Conservation (phyloP, 1,140 invertebrate species). For the Orchesella cincta region DNA sequence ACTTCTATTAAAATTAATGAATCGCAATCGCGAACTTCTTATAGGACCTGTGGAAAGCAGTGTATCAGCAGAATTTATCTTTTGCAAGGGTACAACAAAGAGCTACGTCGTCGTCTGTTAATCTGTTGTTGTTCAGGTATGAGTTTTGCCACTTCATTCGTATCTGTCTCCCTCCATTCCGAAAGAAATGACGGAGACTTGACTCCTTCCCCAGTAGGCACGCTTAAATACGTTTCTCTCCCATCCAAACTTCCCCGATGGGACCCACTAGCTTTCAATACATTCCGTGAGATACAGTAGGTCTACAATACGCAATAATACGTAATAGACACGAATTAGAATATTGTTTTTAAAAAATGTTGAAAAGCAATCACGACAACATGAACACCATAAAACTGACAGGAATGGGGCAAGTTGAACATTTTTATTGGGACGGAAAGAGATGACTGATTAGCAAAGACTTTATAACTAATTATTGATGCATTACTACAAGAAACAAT, state of each 20-base stretch:
- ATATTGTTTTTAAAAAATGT: neutral
- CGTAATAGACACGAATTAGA: too few species aligned
- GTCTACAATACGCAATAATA: neutral
- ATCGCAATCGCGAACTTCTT: neutral
- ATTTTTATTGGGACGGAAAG: too few species aligned
- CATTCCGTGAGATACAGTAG: slow-evolving; percentile 10
- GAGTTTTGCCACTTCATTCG: neutral
- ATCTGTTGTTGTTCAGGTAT: neutral
- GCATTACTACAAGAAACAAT: neutral
- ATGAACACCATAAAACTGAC: neutral
- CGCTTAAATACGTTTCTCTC: slow-evolving; percentile 5
- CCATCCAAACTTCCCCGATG: neutral
- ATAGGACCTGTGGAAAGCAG: neutral
- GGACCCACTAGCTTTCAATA: neutral
- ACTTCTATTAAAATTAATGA: neutral
- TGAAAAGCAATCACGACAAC: neutral
- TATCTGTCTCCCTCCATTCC: slow-evolving; percentile 18
- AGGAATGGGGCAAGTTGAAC: neutral
- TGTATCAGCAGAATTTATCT: neutral
- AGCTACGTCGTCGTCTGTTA: neutral
- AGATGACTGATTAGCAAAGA: neutral
- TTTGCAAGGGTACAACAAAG: slow-evolving; percentile 14
- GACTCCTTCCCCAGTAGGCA: neutral
- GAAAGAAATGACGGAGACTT: neutral
- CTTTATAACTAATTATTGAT: neutral